These are phyloP conservation scores for Eupeodes corollae DNA, from an alignment of 1,140 invertebrate species.

Conservation along the genomic window DNA sequence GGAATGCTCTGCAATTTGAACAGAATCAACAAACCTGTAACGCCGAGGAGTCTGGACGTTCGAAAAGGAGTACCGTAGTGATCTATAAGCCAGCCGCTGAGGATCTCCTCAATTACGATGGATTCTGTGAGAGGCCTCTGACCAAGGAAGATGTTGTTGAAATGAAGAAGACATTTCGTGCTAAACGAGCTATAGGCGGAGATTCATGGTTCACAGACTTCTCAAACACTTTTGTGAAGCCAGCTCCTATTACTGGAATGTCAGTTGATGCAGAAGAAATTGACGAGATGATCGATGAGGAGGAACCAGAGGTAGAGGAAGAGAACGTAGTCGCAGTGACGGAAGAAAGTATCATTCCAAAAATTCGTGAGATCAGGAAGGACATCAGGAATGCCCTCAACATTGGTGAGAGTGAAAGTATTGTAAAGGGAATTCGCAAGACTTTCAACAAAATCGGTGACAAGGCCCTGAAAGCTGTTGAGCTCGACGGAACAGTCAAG, in stretches of 20 bases:
- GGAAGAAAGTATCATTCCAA: constrained; percentile 13
- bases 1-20: constrained; percentile 29
- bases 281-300: not conserved
- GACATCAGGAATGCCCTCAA: not conserved
- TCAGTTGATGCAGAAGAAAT: constrained; percentile 7
- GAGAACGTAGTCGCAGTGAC: constrained; percentile 16
- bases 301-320: constrained; percentile 7
- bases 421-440: too few relatives aligned
- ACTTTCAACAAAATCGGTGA: too few relatives aligned
- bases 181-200: constrained; percentile 22
- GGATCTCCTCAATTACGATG: not conserved
- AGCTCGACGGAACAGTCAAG: too few relatives aligned
- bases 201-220: constrained; percentile 33
- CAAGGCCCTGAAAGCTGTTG: too few relatives aligned
- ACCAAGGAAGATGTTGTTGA: not conserved
- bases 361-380: constrained; percentile 10
- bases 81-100: constrained; percentile 22
- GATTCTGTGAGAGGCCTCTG: not conserved
- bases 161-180: constrained; percentile 6
- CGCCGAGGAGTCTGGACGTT: constrained; percentile 2
- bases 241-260: constrained; percentile 18
- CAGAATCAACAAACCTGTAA: constrained; percentile 11
- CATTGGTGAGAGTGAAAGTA: too few relatives aligned
- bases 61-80: constrained; percentile 23
- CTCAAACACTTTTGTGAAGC: constrained; percentile 20